A percentile compares a stretch with the other conserved stretches of the same genome.
These are phyloP conservation scores for Zoroaster sp. DNA, from an alignment of 53 echinoderm and acorn worm genomes.

Conservation along the genomic window DNA sequence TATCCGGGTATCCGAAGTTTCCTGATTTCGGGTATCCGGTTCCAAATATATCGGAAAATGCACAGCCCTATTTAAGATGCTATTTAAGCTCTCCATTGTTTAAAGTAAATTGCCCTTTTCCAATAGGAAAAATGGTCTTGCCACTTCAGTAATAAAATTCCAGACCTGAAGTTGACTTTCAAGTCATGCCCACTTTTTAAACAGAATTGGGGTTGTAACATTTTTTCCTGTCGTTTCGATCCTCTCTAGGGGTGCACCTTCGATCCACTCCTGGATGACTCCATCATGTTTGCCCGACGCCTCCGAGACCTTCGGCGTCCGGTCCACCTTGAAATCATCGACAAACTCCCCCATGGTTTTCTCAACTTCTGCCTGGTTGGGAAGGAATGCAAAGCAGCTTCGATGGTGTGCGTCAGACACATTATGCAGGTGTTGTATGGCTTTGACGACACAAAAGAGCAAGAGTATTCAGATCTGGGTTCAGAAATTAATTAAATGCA, in stretches of 20 bases:
- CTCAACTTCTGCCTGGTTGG: slow-evolving; percentile 93
- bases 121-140: background rate
- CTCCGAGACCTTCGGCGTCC: slow-evolving; percentile 67
- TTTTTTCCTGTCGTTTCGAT: background rate
- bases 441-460: background rate
- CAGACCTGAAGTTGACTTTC: too few species aligned
- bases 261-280: slow-evolving; percentile 93
- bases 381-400: slow-evolving; percentile 86
- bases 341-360: slow-evolving; percentile 96
- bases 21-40: too few species aligned
- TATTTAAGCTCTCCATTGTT: too few species aligned
- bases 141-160: too few species aligned
- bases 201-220: too few species aligned
- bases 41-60: too few species aligned
- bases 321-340: slow-evolving; percentile 84
- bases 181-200: too few species aligned
- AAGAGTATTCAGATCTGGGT: background rate
- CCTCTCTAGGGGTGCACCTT: slow-evolving; percentile 73
- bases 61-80: too few species aligned
- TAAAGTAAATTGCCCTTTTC: too few species aligned
- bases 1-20: too few species aligned
- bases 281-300: slow-evolving; percentile 89
- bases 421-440: slow-evolving; percentile 95
- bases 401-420: slow-evolving; percentile 84
- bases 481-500: slow-evolving; percentile 8